A percentile compares a stretch with the other conserved stretches of the same genome.
These are phyloP conservation scores for Gracilinanus agilis DNA, from an alignment of 2,113 vertebrate genomes.

Conservation along the genomic window DNA sequence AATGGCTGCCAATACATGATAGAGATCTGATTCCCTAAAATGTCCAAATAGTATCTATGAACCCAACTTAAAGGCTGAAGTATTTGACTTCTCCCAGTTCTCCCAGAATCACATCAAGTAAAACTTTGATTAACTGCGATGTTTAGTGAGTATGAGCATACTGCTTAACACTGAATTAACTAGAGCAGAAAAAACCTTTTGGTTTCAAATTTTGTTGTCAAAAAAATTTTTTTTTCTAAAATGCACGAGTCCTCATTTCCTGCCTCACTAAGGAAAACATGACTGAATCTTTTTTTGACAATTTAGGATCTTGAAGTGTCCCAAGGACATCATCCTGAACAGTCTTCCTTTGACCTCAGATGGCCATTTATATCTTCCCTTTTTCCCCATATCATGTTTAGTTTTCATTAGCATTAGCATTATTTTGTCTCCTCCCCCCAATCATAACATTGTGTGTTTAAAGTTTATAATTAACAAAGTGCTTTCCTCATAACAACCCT, in stretches of 20 bases:
- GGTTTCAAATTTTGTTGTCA: slow-evolving; percentile 17
- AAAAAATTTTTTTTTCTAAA: slow-evolving; percentile 35
- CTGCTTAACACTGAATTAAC: slow-evolving; percentile 2
- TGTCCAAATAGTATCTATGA: not conserved
- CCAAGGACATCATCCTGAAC: slow-evolving; percentile 45
- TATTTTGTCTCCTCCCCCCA: not conserved
- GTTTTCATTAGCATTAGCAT: not conserved
- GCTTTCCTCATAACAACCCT: not conserved
- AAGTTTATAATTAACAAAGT: not conserved
- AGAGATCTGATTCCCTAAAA: not conserved
- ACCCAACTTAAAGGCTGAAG: not conserved
- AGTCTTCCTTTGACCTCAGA: not conserved
- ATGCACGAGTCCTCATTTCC: slow-evolving; percentile 20
- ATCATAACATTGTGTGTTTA: not conserved
- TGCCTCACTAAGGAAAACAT: slow-evolving; percentile 5
- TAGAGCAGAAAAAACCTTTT: slow-evolving; percentile 22
- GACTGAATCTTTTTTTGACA: slow-evolving; percentile 23
- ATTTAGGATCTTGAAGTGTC: slow-evolving; percentile 26
- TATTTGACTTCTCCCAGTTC: not conserved
- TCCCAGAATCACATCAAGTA: slow-evolving; percentile 3
- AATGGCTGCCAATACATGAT: not conserved
- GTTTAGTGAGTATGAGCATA: not conserved
- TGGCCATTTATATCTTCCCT: not conserved
- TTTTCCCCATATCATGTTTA: not conserved
- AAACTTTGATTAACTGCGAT: not conserved